phyloP scores from a whole-genome alignment of 2,113 vertebrate genomes.

The Pygoscelis antarcticus region DNA sequence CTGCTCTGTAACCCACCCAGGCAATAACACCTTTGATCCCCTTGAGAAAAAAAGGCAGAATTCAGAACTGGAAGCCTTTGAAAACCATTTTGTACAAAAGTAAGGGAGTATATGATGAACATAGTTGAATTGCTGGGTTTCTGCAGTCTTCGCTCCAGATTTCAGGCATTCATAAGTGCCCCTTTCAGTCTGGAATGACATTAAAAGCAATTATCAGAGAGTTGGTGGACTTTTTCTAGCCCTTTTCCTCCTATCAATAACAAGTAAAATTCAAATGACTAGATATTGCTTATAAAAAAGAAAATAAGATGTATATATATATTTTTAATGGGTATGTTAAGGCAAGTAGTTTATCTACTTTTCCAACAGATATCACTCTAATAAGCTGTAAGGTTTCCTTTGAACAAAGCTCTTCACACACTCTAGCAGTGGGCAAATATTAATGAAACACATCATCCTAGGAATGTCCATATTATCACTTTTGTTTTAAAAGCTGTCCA shows the following conservation, averaged over 20 bases:
- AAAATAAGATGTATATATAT: neutral
- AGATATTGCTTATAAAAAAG: neutral
- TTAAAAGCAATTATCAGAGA: neutral
- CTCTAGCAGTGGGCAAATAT: neutral
- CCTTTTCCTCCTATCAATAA: neutral
- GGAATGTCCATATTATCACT: constrained; percentile 53
- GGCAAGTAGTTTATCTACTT: neutral
- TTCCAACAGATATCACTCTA: neutral
- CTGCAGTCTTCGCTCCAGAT: neutral
- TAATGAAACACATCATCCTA: constrained; percentile 55
- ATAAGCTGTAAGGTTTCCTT: neutral
- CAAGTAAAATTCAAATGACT: neutral
- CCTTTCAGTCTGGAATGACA: neutral
- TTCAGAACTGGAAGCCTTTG: neutral
- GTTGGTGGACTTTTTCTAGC: neutral
- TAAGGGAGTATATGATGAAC: fast-evolving
- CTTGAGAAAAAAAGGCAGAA: neutral
- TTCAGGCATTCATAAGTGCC: neutral
- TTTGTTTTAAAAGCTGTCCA: constrained; percentile 57
- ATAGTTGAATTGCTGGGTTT: neutral
- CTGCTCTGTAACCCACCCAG: neutral
- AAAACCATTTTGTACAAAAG: neutral
- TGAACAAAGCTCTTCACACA: neutral
- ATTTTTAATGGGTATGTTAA: neutral
- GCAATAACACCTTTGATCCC: neutral